Evolutionary conservation across 2,888 invertebrate species (phyloP), one percentile per base, ranked within the genome.

Genomic region (Fissipunctia ypsillon): DNA sequence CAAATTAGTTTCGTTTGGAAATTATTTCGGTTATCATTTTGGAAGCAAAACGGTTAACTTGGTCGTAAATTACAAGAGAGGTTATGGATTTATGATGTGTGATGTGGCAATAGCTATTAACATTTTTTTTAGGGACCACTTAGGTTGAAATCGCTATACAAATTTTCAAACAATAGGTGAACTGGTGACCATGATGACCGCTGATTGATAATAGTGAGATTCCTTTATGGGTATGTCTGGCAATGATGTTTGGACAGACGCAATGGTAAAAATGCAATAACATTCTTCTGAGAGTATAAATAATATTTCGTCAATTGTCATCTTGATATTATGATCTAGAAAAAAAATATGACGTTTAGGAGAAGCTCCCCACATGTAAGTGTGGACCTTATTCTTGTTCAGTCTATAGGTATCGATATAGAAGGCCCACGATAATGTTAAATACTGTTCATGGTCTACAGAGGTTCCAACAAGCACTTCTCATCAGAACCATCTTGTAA

Each of bases 1-100:
- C 76, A 61, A 84, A 80, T 84, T 80, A 76, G 68, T 64, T 74
- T 28, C 48, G 70, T 73, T 52, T 14, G 48, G 38, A 60, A 77
- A 67, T 69, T 81, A 69, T 77, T 73, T 54, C 54, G 77, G 69
- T 50, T 35, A 73, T 73, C 41, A 73, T 67, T 69, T 69, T 73
- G 63, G 50, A 50, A 43, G 38, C 43, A 63, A 69, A 77, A 69
- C 68, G 35, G 65, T 80, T 63, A 57, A 35, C 52, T 59, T 19
- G 14, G 31, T 56, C 28, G 38, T 80, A 76, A 76, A 76, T 76
- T 69, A 52, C 10, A 80, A 31, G 19, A 35, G 28, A 43, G 60
- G 52, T 43, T 31, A 50, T 56, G 22, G n/a, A 74, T 74, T 69
- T 56, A 56, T 69, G 54, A 54, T 48, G 43, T 38, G 52, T 48